Percentiles rank a stretch among this genome's conserved stretches.
Evolutionary conservation across 2,888 invertebrate species (phyloP).

Genomic region (Agrilus mali): DNA sequence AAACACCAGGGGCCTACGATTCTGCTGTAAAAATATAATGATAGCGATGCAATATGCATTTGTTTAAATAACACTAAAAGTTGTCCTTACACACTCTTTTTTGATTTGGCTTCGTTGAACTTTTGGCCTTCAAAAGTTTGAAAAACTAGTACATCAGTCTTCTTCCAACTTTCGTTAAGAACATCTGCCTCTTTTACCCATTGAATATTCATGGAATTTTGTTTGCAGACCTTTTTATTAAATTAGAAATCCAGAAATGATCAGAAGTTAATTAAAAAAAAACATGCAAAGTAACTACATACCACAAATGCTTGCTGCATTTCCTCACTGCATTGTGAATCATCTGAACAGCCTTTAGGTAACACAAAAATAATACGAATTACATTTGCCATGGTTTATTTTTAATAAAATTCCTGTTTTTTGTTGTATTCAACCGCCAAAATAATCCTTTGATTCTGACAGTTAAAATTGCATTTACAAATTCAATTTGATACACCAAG

Average conservation of each 20-base stretch:
- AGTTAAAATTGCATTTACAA: no score
- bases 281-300: conserved; percentile 19
- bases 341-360: conserved; percentile 34
- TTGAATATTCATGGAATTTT: conserved; percentile 44
- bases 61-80: neutral
- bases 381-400: no score
- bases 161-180: conserved; percentile 39
- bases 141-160: conserved; percentile 66
- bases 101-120: conserved; percentile 50
- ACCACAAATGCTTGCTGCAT: conserved; percentile 50
- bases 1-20: conserved; percentile 76
- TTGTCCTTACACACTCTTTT: conserved; percentile 56
- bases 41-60: neutral
- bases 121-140: conserved; percentile 62
- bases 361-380: conserved; percentile 38
- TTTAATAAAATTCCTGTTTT: no score
- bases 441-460: no score
- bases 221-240: conserved; percentile 24
- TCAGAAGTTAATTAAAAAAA: conserved; percentile 4
- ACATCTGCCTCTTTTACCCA: conserved; percentile 57
- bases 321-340: conserved; percentile 43
- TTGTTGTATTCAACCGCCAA: no score
- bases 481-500: no score
- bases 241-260: conserved; percentile 1
- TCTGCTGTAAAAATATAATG: conserved; percentile 36